Base-by-base conservation (phyloP, 2,888 invertebrate species). In the Cheiracanthium punctorium region DNA sequence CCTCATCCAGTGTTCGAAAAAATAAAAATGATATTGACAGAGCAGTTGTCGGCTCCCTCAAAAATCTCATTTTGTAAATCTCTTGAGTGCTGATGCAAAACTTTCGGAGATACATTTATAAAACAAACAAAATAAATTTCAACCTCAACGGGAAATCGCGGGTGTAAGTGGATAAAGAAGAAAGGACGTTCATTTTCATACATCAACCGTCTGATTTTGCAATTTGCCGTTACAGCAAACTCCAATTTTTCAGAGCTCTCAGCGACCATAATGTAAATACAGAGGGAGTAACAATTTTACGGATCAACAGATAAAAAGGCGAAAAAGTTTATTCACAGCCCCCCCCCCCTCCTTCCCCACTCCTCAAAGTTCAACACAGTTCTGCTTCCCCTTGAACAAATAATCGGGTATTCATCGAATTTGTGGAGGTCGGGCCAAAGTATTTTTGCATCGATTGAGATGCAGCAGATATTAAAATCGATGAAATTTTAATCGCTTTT, bases 91-190 rank as follows among this genome's bases (percentile, higher is more conserved):
- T 7, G 7, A 10, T 7, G 10, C 10, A 37, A n/a, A 37, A 37
- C 37, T 37, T 37, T 37, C 37, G 10, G 10, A 10, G 37, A 37
- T 37, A 10, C 10, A 10, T 10, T 37, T 37, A 10, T 94, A 91
- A 76, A 89, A 74, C 41, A 28, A 17, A 37, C 7, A 32, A 33
- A 67, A 67, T 1, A 67, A 1, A 65, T 10, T 7, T 1, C 5
- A 58, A 58, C 24, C 58, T 4, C 24, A 12, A 58, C 24, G 7
- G 43, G 14, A 58, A 58, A 24, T 58, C 58, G 12, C 20, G 58
- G 4, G 14, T 17, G 17, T 24, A 58, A 58, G 58, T 58, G 58
- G 24, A 58, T 58, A 58, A 58, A 58, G 24, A 58, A 58, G 24
- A 8, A 58, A 24, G 12, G 4, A 58, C 20, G 5, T 48, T 48